Base-by-base conservation (phyloP, 30 jellyfish, hydroid and myxozoan genomes). In the Morbakka virulenta region DNA sequence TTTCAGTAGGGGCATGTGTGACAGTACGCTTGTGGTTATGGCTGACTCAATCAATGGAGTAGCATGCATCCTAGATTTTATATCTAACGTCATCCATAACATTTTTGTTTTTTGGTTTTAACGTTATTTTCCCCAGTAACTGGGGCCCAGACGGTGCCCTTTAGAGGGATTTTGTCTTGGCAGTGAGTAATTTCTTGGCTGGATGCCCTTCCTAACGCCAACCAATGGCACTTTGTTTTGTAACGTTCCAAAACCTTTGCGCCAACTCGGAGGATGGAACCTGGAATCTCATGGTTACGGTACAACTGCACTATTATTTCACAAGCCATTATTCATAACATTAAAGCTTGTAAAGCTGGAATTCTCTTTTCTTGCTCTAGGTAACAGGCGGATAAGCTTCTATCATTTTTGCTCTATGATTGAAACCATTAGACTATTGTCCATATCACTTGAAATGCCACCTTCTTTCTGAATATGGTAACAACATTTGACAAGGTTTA, bases 391-490 rank as follows among this genome's bases (percentile, higher is more conserved):
- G 89, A 65, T 50, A 62, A 41, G 50, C 64, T 71, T 64, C 82
- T 71, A 47, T 64, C 87, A 28, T 86, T n/a, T 86, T 50, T 86
- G 87, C 84, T 86, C 96, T 49, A 77, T 78, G 29, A 76, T 76
- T 28, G 86, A 52, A 34, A 85, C 73, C 82, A 67, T 85, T 23
- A 62, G 76, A 52, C 82, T 72, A 50, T 77, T 86, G 87, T 77
- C 82, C 78, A 85, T 76, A 17, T 77, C 95, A 21, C 33, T 61
- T 32, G 82, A 81, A 23, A 77, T 49, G 6, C 95, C 91, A 35
- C 76, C 74, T 69, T 49, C 77, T 47, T 48, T 67, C 76, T 57
- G 67, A 13, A 53, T 50, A 33, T 65, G 70, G 34, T 86, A 64
- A 32, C 91, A 64, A 2, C 88, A 50, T 69, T 86, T 31, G 65